Evolutionary conservation across 1,140 invertebrate species (phyloP), one percentile per base, ranked within the genome.

Genomic region (Drosophila equinoxialis): DNA sequence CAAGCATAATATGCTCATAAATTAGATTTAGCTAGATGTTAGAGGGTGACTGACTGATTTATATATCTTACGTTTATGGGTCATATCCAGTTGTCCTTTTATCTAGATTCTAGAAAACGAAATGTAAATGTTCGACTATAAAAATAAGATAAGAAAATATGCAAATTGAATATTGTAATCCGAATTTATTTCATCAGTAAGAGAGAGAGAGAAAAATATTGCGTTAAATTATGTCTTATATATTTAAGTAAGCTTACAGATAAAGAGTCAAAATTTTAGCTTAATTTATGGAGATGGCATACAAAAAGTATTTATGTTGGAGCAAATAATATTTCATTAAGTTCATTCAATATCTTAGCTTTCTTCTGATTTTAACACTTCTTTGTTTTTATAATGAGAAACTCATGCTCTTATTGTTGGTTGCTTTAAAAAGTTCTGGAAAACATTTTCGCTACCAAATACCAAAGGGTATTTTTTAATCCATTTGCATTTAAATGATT

Each of bases 1-100:
- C 70, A 58, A 68, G 83, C 83, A 87, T 87, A 87, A 87, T 77
- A 89, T 89, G 39, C 80, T 70, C 80, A 83, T 87, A 87, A 87
- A 87, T 87, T 87, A 77, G 84, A 87, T 87, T 77, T 83, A 89
- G 57, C 80, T 55, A 13, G 17, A 33, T 23, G 37, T 26, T 57
- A 69, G 70, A 67, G 51, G 55, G 73, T 23, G 17, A 51, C 45
- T 41, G 37, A 62, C 42, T 77, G 74, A 77, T 77, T 77, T 77
- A 77, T 51, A 51, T 51, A 51, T 23, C 7, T 7, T 20, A 20
- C 14, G 2, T 17, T 20, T 77, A 77, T 71, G 68, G 68, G 61
- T 48, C 75, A 66, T 13, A 20, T 11, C 33, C 13, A 14, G 42
- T 55, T 54, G 30, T 54, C 8, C 5, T 57, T 61, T 65, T 76